phyloP scores from a whole-genome alignment of 2,113 vertebrate species.

The Rhinoderma darwinii region DNA sequence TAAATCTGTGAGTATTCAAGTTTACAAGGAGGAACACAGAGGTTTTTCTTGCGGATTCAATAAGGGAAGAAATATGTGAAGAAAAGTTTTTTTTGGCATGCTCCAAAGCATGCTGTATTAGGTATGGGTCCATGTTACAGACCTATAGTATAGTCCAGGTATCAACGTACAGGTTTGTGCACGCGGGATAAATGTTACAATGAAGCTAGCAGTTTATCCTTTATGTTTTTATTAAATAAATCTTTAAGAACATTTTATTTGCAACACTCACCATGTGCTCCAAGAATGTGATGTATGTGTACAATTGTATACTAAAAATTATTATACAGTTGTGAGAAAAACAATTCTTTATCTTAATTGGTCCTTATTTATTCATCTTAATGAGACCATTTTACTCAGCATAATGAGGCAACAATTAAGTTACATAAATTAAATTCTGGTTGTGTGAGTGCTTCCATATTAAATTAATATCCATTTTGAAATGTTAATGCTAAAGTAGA shows the following conservation, averaged over 20 bases:
- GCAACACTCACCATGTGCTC: neutral
- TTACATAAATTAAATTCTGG: constrained; percentile 51
- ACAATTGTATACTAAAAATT: constrained; percentile 2
- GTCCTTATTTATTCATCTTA: constrained; percentile 35
- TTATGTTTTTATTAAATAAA: neutral
- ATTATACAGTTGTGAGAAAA: constrained; percentile 7
- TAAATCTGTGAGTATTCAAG: no score
- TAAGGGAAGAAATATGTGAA: no score
- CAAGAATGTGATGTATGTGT: neutral
- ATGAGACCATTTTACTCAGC: constrained; percentile 37
- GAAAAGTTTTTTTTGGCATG: no score
- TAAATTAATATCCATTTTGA: constrained; percentile 41
- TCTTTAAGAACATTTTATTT: neutral
- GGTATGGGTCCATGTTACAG: no score
- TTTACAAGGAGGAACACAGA: no score
- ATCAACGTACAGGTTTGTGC: no score
- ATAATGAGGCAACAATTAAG: constrained; percentile 49
- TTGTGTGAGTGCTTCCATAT: constrained; percentile 24
- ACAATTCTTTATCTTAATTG: constrained; percentile 37
- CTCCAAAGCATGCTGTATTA: no score
- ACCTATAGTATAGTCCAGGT: no score
- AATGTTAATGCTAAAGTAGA: neutral
- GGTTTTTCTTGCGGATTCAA: no score
- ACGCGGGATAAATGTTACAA: no score
- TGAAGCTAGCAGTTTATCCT: neutral